Conservation (phyloP, 2,888 invertebrate genomes). For the Spicauda simplicius region DNA sequence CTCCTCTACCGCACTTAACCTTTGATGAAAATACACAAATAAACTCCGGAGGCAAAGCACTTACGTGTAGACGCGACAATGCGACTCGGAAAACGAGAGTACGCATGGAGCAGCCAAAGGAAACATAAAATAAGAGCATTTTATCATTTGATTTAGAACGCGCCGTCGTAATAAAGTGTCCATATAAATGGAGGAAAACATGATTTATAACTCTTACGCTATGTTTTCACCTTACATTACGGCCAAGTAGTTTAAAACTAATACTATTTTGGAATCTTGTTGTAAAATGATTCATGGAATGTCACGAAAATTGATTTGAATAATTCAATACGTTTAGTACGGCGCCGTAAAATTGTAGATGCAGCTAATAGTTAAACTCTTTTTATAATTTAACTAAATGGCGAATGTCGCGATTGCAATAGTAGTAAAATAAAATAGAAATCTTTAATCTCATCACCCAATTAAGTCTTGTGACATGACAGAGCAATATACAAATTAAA, state of each 20-base stretch:
- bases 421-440: no score
- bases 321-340: no score
- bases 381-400: no score
- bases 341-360: no score
- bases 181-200: conserved; percentile 80
- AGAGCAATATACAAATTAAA: no score
- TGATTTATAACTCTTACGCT: conserved; percentile 75
- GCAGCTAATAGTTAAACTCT: no score
- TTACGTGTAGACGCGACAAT: conserved; percentile 51
- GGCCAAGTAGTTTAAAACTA: conserved; percentile 36
- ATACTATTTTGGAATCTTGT: not conserved
- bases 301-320: no score
- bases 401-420: no score
- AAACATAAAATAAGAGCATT: conserved; percentile 81
- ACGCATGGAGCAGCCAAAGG: conserved; percentile 71
- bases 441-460: no score
- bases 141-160: conserved; percentile 84
- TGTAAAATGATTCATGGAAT: no score
- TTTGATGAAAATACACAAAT: conserved; percentile 47
- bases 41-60: conserved; percentile 51
- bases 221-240: conserved; percentile 62
- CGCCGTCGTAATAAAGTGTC: conserved; percentile 82
- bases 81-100: conserved; percentile 64
- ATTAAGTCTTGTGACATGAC: no score
- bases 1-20: conserved; percentile 38